A percentile compares a stretch with the other conserved stretches of the same genome.
These are phyloP conservation scores for Pogoniulus pusillus DNA, from an alignment of 2,797 vertebrate species.

Conservation along the genomic window DNA sequence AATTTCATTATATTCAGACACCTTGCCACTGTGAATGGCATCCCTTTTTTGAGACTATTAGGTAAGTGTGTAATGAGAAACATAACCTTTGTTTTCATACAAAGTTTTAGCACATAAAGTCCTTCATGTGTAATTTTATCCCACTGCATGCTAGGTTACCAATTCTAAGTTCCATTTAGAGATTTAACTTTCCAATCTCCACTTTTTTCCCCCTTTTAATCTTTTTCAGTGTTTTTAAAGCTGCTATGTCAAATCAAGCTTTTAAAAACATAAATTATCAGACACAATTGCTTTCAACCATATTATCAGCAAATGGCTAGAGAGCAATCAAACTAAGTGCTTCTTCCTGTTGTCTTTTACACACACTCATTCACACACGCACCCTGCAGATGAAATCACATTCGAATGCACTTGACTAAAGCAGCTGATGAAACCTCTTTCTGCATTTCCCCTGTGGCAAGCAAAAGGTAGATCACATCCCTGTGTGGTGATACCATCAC, in stretches of 20 bases:
- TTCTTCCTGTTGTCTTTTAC: slow-evolving; percentile 33
- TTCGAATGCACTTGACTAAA: not conserved
- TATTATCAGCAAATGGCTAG: slow-evolving; percentile 38
- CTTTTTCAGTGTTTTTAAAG: slow-evolving; percentile 33
- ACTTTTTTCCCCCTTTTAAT: slow-evolving; percentile 17
- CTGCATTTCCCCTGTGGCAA: not conserved
- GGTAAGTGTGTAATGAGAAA: not conserved
- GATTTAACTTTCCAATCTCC: slow-evolving; percentile 2
- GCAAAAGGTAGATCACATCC: not conserved
- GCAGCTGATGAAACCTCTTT: slow-evolving; percentile 7
- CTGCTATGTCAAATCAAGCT: slow-evolving; percentile 30
- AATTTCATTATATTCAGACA: not conserved
- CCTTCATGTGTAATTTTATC: not conserved
- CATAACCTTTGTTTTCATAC: not conserved
- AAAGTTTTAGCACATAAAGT: not conserved
- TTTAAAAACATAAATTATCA: slow-evolving; percentile 50
- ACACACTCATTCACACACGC: not conserved
- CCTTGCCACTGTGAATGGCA: not conserved
- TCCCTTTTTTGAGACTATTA: not conserved
- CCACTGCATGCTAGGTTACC: not conserved
- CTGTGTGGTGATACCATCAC: not conserved
- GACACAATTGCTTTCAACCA: slow-evolving; percentile 37
- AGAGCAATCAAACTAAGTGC: slow-evolving; percentile 66
- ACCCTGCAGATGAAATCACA: not conserved
- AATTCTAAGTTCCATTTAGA: slow-evolving; percentile 6